Evolutionary conservation across 2,113 vertebrate species (phyloP), one percentile per base, ranked within the genome.

Genomic region (Bufo gargarizans): DNA sequence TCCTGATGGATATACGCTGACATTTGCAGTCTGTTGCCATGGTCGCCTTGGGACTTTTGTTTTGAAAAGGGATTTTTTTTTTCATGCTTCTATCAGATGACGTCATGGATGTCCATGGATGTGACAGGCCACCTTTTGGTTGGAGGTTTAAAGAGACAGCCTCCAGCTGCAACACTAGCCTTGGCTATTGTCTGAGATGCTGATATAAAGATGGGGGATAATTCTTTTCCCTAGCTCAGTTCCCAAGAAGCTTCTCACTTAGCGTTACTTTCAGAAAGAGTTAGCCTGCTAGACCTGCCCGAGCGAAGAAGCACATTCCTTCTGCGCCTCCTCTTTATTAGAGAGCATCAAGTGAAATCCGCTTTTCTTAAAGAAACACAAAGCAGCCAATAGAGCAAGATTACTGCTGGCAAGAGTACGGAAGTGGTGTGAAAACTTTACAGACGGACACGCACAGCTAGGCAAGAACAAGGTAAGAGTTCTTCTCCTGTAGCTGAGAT

Each of bases 111-210:
- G 90, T 93, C 94, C 91, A 78, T 85, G 93, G 93, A 92, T 92
- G 92, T 94, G 95, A 95, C 94, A 93, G 95, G 94, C 95, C 95
- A 95, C 94, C 95, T 94, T 94, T 94, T 92, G 94, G 93, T 89
- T 91, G 93, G 84, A 90, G 93, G 94, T 97, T 97, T 97, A 95
- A 95, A 94, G 92, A 92, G 90, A 92, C 94, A 90, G 91, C 92
- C 90, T 90, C 88, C 91, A 89, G 90, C 71, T 85, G 90, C 90
- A 91, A 91, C 90, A 86, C 90, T 90, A 92, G 92, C 88, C 82
- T 76, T 63, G 72, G 90, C 90, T 86, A 92, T 93, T 87, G 92
- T 91, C 91, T 94, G 78, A 55, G 90, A 92, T 83, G 89, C 91
- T 91, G 92, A 90, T 89, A 85, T 88, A 91, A 86, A 88, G 83